phyloP scores from a whole-genome alignment of 2,888 invertebrate genomes.

The Cataglyphis albicans region DNA sequence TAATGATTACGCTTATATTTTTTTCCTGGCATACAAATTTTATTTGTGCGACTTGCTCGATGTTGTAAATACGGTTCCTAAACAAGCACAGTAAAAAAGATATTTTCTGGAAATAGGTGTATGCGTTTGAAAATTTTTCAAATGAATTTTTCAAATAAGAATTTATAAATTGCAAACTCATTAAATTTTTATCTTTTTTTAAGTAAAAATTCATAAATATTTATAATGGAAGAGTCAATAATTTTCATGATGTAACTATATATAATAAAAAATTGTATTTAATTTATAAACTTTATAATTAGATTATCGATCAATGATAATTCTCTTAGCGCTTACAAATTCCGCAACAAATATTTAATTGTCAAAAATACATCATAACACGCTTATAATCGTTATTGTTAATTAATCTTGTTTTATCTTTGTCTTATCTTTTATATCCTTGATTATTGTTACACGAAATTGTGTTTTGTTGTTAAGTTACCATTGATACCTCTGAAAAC shows the following conservation, averaged over 20 bases:
- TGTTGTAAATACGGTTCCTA: conserved; percentile 23
- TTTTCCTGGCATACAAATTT: conserved; percentile 22
- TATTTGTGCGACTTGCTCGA: conserved; percentile 22
- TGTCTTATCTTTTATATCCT: background rate
- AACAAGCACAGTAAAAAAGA: conserved; percentile 15
- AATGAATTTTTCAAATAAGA: background rate
- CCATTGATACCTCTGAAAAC: conserved; percentile 42
- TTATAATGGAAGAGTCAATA: background rate
- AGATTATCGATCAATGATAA: conserved; percentile 1
- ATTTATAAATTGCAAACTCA: background rate
- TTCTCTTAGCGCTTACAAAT: background rate
- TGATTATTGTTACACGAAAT: conserved; percentile 36
- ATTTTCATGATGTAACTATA: conserved; percentile 1
- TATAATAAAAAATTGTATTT: background rate
- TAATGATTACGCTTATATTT: conserved; percentile 52
- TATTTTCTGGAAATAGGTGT: conserved; percentile 25
- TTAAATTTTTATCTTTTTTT: background rate
- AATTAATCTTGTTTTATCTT: conserved; percentile 19
- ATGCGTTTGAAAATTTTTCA: background rate
- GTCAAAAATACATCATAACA: conserved; percentile 24
- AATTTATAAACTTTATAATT: conserved; percentile 20
- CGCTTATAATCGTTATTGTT: conserved; percentile 44
- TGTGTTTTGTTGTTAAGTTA: conserved; percentile 44
- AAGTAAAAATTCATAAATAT: background rate
- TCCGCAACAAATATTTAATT: conserved; percentile 25